Conservation (phyloP, 2,888 invertebrate genomes). For the Copidosoma aretas region DNA sequence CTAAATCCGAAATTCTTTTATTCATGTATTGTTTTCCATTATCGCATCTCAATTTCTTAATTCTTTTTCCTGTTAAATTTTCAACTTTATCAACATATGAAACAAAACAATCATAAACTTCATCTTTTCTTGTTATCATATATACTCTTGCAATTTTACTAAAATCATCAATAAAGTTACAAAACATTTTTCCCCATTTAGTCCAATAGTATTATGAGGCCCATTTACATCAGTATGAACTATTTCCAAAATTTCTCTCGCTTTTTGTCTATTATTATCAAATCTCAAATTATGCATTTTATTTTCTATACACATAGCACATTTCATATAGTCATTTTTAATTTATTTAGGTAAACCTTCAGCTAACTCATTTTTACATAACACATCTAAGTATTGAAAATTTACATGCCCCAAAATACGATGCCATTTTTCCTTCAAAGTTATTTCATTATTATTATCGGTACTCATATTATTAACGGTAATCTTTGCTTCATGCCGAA, state of each 20-base stretch:
- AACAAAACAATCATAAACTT: conserved; percentile 26
- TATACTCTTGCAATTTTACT: conserved; percentile 42
- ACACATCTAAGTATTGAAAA: conserved; percentile 42
- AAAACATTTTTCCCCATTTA: conserved; percentile 44
- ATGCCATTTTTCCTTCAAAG: conserved; percentile 39
- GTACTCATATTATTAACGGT: too few relatives aligned
- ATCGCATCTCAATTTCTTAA: too few relatives aligned
- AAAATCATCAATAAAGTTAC: conserved; percentile 45
- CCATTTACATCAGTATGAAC: conserved; percentile 39
- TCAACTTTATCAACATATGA: too few relatives aligned
- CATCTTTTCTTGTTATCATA: conserved; percentile 42
- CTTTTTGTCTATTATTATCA: conserved; percentile 43
- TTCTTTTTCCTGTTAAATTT: too few relatives aligned
- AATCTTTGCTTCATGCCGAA: too few relatives aligned
- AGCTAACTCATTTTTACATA: background rate
- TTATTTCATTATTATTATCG: conserved; percentile 18
- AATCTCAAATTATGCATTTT: conserved; percentile 44
- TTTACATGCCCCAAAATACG: conserved; percentile 41
- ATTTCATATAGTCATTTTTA: conserved; percentile 38
- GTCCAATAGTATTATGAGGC: conserved; percentile 36
- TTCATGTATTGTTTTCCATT: conserved; percentile 41
- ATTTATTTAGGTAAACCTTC: too few relatives aligned
- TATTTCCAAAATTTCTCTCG: conserved; percentile 42
- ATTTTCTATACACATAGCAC: conserved; percentile 42
- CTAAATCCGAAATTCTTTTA: conserved; percentile 34